A percentile compares a stretch with the other conserved stretches of the same genome.
phyloP scores from a whole-genome alignment of 1,140 invertebrate species.

The Drosophila nasuta region DNA sequence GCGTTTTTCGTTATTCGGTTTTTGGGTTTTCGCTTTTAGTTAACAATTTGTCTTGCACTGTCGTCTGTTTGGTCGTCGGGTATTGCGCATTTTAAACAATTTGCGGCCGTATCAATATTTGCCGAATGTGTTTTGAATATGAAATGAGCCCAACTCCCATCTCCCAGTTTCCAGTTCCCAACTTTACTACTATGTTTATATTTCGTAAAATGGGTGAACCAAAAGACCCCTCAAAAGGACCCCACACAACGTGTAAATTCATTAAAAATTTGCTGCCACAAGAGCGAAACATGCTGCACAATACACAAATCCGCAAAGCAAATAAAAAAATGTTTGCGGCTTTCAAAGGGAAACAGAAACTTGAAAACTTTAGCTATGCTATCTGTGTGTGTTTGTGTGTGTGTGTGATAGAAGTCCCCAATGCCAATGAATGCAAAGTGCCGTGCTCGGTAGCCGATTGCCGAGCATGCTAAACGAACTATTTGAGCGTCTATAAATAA shows the following conservation, averaged over 20 bases:
- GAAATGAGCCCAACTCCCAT: conserved; percentile 60
- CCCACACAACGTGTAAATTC: conserved; percentile 65
- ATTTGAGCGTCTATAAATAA: conserved; percentile 79
- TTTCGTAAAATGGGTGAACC: background rate
- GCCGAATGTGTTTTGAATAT: conserved; percentile 84
- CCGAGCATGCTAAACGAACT: conserved; percentile 61
- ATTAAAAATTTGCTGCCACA: conserved; percentile 79
- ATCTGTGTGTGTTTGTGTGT: conserved; percentile 18
- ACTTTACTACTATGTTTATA: conserved; percentile 1
- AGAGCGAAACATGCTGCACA: conserved; percentile 55
- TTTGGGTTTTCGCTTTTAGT: conserved; percentile 59
- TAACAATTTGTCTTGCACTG: conserved; percentile 72
- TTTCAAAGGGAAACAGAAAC: conserved; percentile 52
- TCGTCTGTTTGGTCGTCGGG: conserved; percentile 45
- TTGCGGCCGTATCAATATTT: conserved; percentile 83
- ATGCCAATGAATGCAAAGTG: background rate
- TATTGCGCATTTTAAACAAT: conserved; percentile 81
- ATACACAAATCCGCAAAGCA: conserved; percentile 75
- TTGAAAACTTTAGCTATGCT: conserved; percentile 30
- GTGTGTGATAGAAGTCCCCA: conserved; percentile 56
- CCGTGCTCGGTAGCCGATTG: background rate
- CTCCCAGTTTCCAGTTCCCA: background rate
- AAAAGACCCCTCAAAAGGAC: conserved; percentile 11
- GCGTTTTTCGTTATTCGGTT: conserved; percentile 51
- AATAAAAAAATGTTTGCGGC: conserved; percentile 75